Evolutionary conservation across 2,888 invertebrate genomes (phyloP).

Genomic region (Folsomia candida): DNA sequence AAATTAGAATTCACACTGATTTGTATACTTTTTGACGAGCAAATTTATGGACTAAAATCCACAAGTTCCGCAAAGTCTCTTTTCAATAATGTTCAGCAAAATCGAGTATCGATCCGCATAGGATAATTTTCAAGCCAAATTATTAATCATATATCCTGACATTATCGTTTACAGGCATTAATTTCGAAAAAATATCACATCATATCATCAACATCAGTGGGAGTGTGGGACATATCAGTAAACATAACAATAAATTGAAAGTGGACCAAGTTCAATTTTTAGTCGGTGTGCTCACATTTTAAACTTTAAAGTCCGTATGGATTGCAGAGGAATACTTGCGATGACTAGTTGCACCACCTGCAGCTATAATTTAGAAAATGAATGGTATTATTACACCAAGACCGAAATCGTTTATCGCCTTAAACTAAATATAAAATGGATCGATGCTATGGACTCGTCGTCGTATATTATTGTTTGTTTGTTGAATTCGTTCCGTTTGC

Average conservation of each 20-base stretch:
- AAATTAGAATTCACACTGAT: no score
- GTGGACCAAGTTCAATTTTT: background rate
- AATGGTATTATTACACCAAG: no score
- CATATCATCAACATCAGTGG: background rate
- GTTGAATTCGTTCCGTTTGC: background rate
- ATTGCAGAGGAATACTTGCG: background rate
- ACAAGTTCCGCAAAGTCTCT: no score
- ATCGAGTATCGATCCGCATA: no score
- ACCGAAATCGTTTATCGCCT: background rate
- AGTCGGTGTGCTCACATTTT: no score
- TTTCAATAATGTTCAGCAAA: no score
- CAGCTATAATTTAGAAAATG: background rate
- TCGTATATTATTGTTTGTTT: background rate
- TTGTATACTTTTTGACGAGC: no score
- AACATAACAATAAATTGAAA: background rate
- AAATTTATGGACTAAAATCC: no score
- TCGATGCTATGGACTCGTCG: background rate
- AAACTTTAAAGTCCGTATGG: background rate
- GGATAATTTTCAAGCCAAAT: no score
- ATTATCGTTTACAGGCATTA: no score
- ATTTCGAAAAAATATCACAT: background rate
- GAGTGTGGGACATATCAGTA: background rate
- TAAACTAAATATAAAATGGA: background rate
- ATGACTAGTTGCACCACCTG: background rate
- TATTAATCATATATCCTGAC: no score